Base-by-base conservation (phyloP, 1,140 invertebrate species). In the Rhynchophorus ferrugineus region DNA sequence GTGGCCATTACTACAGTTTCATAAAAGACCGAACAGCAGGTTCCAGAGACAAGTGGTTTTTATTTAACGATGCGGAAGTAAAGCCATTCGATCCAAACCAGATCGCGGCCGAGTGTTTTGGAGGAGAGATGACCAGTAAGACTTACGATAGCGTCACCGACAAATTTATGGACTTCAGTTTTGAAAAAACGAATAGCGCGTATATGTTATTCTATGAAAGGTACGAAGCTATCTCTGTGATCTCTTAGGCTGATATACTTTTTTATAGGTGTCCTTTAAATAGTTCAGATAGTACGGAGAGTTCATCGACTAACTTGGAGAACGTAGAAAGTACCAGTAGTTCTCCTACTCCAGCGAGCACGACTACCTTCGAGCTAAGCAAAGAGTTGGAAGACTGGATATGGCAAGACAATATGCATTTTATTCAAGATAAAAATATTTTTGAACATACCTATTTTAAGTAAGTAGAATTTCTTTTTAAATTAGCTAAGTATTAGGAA, bases 151-250 rank as follows among this genome's bases (percentile, higher is more conserved):
- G 91, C 1, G 89, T 93, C 1, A 94, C 90, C 1, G 92, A 96
- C 61, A 95, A 95, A 65, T 95, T 95, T 64, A 90, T 96, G 86
- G 93, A 97, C 65, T 93, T 95, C 62, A 93, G 91, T 58, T 95
- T 95, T 69, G 93, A 97, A 69, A 97, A 96, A 73, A 95, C 92
- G 0, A 96, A 97, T 67, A 94, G 89, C 66, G 94, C 94, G 1
- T 97, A 97, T 64, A 97, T 97, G 94, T 69, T 97, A 38, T 96
- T 97, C 67, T 97, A 97, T 69, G 91, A 96, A 69, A 80, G 87
- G 56, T 80, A 76, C 76, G 18, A 14, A 18, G 38, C 19, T 17
- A 17, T 13, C 5, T 41, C 5, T 29, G 24, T 29, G 11, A 11
- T 6, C 24, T 29, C 11, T 29, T 29, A 6, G 5, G 11, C 11